Evolutionary conservation across 2,113 vertebrate genomes (phyloP), one percentile per base, ranked within the genome.

Genomic region (Channa argus): DNA sequence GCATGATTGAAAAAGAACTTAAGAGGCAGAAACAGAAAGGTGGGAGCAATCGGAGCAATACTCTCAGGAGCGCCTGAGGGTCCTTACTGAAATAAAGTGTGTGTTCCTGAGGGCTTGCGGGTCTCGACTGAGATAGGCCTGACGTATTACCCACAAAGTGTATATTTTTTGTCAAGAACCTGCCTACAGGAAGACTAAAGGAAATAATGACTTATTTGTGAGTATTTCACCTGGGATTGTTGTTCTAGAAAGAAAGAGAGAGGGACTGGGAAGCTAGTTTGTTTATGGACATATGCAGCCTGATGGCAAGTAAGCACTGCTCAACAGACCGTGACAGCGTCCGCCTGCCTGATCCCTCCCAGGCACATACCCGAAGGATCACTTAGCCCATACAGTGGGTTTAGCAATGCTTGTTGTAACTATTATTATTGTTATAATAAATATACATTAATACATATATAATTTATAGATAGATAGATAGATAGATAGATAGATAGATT

Each of bases 11-110:
- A 68, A 65, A 64, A 53, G 14, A 71, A 58, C 36, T 58, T 34
- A 54, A 66, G 37, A 39, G 38, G 50, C 49, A 74, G 46, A 63
- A 68, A 50, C 33, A 65, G 52, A 80, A 24, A 10, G 34, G 68
- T 9, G 43, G 71, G 13, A 65, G 58, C 10, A 55, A 15, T 24
- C n/a, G 24, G 33, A 51, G 39, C 3, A 5, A 55, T 4, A 36
- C 46, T 46, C 67, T 39, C n/a, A 8, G 63, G 54, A 77, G 49
- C 15, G 78, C 63, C 78, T 39, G 8, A 52, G 64, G 56, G 60
- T 47, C 50, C 72, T 86, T 83, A 81, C 69, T 77, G 52, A 75
- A 89, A 88, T 87, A 77, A 86, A 85, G 62, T 63, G 36, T 61
- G 45, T 6, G 24, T 79, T 83, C 80, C 74, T 75, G 59, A 74